phyloP scores from a whole-genome alignment of 2,113 vertebrate species.

The Spermophilus dauricus region DNA sequence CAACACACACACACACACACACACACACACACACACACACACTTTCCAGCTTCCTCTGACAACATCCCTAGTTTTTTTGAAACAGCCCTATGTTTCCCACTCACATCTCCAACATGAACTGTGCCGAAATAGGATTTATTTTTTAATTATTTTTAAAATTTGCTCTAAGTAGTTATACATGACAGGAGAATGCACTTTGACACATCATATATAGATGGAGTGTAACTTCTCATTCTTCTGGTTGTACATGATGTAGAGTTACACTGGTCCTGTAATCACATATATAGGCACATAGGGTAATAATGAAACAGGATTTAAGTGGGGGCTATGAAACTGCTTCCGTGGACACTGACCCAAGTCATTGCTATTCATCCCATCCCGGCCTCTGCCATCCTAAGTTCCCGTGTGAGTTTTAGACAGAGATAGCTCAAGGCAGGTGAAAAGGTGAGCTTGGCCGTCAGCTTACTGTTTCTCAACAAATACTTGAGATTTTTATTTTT shows the following conservation, averaged over 20 bases:
- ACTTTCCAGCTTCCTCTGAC: constrained; percentile 40
- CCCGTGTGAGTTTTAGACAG: neutral
- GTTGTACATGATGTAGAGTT: no score
- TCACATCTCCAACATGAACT: neutral
- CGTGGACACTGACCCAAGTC: neutral
- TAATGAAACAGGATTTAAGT: neutral
- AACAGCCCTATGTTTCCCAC: neutral
- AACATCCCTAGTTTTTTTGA: constrained; percentile 49
- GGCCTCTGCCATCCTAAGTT: neutral
- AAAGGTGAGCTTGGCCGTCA: neutral
- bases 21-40: neutral
- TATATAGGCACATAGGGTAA: no score
- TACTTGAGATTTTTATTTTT: neutral
- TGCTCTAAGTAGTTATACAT: no score
- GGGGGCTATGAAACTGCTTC: neutral
- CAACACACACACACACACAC: neutral
- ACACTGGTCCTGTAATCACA: no score
- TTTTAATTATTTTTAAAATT: no score
- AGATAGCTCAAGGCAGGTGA: neutral
- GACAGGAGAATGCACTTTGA: no score
- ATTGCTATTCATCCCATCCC: neutral
- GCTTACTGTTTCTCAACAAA: neutral
- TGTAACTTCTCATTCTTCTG: no score
- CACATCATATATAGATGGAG: no score
- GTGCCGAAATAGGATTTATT: neutral